phyloP scores from a whole-genome alignment of 2,113 vertebrate species.

The Nestor notabilis region DNA sequence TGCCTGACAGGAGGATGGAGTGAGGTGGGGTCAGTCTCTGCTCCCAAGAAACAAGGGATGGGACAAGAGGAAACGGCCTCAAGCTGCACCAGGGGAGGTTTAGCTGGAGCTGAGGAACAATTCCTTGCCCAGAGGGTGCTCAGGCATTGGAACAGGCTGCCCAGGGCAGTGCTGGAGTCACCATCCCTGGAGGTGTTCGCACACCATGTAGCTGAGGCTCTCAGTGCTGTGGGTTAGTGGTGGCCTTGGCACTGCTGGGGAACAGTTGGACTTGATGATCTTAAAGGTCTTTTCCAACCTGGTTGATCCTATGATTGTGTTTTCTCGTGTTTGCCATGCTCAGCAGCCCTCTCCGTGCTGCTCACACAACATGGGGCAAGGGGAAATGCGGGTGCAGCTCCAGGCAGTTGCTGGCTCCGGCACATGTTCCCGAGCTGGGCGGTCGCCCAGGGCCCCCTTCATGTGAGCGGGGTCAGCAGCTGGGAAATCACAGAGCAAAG shows the following conservation, averaged over 20 bases:
- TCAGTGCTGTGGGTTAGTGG: too few species aligned
- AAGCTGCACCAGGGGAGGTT: too few species aligned
- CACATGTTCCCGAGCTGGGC: not conserved
- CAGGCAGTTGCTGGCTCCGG: not conserved
- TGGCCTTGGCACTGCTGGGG: not conserved
- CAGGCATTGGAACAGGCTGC: not conserved
- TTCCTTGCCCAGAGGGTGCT: too few species aligned
- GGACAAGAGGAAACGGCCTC: too few species aligned
- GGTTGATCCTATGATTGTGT: not conserved
- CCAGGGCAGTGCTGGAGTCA: not conserved
- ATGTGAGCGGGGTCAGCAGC: slow-evolving; percentile 39
- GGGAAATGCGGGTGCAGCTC: not conserved
- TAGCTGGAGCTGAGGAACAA: too few species aligned
- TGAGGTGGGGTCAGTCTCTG: too few species aligned
- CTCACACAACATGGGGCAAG: not conserved
- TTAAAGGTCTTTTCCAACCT: not conserved
- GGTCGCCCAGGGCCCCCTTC: not conserved
- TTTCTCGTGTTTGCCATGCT: not conserved
- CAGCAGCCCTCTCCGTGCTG: not conserved
- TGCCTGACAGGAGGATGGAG: too few species aligned
- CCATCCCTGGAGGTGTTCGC: not conserved
- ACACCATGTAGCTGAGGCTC: not conserved
- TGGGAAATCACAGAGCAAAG: slow-evolving; percentile 63
- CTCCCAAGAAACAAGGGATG: too few species aligned
- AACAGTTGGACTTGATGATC: not conserved